Base-by-base conservation (phyloP, 2,113 vertebrate species). In the Hippopotamus amphibius region DNA sequence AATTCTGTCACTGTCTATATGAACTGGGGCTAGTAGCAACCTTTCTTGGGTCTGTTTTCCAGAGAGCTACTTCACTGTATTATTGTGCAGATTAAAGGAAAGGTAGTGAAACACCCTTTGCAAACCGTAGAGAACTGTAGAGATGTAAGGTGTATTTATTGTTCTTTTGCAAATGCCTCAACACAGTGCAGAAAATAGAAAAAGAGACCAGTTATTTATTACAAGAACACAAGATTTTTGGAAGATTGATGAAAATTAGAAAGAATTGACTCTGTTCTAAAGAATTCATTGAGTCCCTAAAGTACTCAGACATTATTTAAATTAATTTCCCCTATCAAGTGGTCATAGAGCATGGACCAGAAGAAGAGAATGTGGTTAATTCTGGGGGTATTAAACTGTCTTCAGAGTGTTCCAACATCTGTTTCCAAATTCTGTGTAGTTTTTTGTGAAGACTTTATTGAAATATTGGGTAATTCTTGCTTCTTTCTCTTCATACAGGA, bases 381-480 rank as follows among this genome's bases (percentile, higher is more conserved):
- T 65, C 79, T 83, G 8, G 79, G 22, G 13, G 3, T 65, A 77
- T 65, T 72, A 59, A 7, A 7, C 84, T 88, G 72, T 87, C 30
- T 83, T 93, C 2, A 50, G 16, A 93, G 21, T 79, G 84, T 80
- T 92, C 6, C 50, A 96, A 43, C 46, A 94, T 94, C 33, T 83
- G 16, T 76, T 82, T 37, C 17, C 17, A 88, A 80, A 88, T 9
- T 83, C n/a, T 53, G 21, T 68, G 14, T 89, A 63, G 26, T 33
- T 69, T 88, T 10, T 72, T 61, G 7, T 77, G 50, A 41, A 76
- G 15, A 41, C 63, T 63, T 83, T 11, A 53, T 12, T 55, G 85
- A 83, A 96, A 65, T 46, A 53, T 79, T 24, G 41, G 50, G 10
- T 86, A 86, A 76, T 5, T 61, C 4, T 92, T 82, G n/a, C 6